phyloP scores from a whole-genome alignment of 2,888 invertebrate genomes.

The Pinctada fucata region DNA sequence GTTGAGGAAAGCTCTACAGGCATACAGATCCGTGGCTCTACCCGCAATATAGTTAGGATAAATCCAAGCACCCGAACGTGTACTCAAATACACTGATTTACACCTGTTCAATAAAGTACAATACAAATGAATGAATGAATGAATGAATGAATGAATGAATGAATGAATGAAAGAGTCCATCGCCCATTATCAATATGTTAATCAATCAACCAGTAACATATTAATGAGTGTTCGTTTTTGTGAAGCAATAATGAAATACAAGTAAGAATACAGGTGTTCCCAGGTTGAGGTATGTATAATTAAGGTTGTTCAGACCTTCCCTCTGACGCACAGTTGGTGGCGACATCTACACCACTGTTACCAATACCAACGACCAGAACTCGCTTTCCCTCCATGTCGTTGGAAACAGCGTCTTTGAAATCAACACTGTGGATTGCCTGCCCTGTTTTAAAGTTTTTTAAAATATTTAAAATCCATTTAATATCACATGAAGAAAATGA shows the following conservation, averaged over 20 bases:
- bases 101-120: slow-evolving; percentile 55
- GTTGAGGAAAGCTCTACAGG: slow-evolving; percentile 66
- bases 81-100: slow-evolving; percentile 69
- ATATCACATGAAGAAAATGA: too few relatives aligned
- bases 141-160: not conserved
- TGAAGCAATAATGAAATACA: too few relatives aligned
- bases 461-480: not conserved
- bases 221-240: too few relatives aligned
- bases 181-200: too few relatives aligned
- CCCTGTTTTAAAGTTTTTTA: slow-evolving; percentile 49
- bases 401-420: slow-evolving; percentile 68
- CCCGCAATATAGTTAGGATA: slow-evolving; percentile 73
- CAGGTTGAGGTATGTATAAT: too few relatives aligned
- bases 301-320: slow-evolving; percentile 56
- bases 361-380: slow-evolving; percentile 74
- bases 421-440: slow-evolving; percentile 71
- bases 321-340: slow-evolving; percentile 67
- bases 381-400: slow-evolving; percentile 66
- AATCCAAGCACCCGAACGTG: slow-evolving; percentile 75
- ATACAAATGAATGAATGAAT: not conserved
- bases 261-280: too few relatives aligned
- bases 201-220: too few relatives aligned
- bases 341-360: slow-evolving; percentile 74
- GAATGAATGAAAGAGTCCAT: not conserved
- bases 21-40: slow-evolving; percentile 69